Percentiles rank a stretch among this genome's conserved stretches.
Evolutionary conservation across 2,113 vertebrate species (phyloP).

Genomic region (Puffinus mauretanicus): DNA sequence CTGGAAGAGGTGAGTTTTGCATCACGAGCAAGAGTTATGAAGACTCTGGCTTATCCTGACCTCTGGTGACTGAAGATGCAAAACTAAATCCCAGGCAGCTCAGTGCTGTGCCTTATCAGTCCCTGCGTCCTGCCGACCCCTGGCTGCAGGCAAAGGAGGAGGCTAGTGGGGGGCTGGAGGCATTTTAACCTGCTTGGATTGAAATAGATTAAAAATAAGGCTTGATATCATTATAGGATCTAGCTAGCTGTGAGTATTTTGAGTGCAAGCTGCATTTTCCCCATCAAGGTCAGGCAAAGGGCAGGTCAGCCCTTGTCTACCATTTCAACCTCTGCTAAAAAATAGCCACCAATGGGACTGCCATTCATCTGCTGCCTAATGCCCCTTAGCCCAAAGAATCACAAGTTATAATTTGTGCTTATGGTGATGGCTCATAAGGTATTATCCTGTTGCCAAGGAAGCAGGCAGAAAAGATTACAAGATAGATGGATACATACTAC

Average conservation of each 20-base stretch:
- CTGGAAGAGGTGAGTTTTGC: neutral
- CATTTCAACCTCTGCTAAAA: neutral
- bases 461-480: neutral
- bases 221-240: neutral
- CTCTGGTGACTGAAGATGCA: neutral
- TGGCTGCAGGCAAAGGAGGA: neutral
- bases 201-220: neutral
- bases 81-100: neutral
- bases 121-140: rapidly evolving
- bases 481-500: neutral
- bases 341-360: neutral
- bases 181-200: neutral
- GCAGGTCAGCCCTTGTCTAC: neutral
- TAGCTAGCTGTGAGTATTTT: neutral
- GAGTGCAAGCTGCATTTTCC: neutral
- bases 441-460: neutral
- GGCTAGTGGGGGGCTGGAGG: neutral
- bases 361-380: neutral
- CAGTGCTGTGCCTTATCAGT: neutral
- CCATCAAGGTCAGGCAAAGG: neutral
- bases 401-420: neutral
- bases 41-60: neutral
- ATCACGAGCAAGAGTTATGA: neutral
- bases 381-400: neutral
- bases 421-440: neutral